Conservation (phyloP, 1,140 invertebrate species). For the Brachystomella parvula region DNA sequence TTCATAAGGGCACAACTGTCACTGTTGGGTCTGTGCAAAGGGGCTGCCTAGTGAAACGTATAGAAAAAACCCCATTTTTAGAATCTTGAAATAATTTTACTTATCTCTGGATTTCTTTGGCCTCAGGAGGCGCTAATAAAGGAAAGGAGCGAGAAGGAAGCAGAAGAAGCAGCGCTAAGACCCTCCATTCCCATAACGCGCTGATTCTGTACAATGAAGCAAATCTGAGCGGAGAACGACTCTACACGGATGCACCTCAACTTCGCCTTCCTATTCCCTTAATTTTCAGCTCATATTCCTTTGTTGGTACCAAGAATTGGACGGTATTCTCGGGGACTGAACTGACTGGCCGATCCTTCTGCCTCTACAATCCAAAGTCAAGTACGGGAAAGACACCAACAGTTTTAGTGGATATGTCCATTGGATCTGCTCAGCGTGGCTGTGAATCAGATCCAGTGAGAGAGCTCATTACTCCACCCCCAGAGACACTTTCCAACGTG, state of each 20-base stretch:
- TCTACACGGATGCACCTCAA: slow-evolving; percentile 5
- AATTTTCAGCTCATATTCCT: background rate
- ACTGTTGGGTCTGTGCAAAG: background rate
- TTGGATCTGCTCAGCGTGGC: background rate
- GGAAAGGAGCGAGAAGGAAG: too few relatives aligned
- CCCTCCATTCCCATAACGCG: background rate
- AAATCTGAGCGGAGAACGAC: background rate
- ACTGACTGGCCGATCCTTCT: background rate
- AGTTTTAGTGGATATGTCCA: background rate
- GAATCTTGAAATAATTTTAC: too few relatives aligned
- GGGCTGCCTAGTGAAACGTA: background rate
- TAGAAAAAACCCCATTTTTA: too few relatives aligned
- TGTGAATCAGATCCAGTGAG: slow-evolving; percentile 7
- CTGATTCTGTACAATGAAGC: background rate
- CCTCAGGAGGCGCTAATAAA: too few relatives aligned
- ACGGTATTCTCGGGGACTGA: slow-evolving; percentile 8
- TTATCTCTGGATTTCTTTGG: too few relatives aligned
- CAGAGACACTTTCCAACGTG: background rate
- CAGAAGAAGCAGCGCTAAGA: too few relatives aligned
- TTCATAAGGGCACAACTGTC: background rate
- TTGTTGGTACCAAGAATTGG: slow-evolving; percentile 11
- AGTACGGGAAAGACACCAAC: background rate
- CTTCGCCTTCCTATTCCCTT: background rate
- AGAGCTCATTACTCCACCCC: slow-evolving; percentile 9
- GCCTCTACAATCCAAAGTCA: background rate